Conservation (phyloP, 1,140 invertebrate genomes). For the Asbolus verrucosus region DNA sequence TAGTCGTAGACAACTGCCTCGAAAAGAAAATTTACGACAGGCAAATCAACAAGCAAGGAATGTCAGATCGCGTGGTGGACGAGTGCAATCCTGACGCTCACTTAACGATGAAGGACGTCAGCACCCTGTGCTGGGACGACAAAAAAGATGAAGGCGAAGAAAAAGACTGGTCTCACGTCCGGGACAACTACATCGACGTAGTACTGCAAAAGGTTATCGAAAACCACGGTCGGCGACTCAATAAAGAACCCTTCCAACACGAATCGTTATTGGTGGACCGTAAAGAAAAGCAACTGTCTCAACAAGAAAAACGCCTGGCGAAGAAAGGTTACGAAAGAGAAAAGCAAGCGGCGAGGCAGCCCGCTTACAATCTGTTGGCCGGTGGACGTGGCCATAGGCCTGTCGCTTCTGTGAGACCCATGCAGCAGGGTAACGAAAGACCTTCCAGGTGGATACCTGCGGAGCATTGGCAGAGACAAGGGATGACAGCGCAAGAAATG, state of each 20-base stretch:
- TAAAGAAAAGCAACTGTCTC: constrained; percentile 95
- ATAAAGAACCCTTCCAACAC: constrained; percentile 95
- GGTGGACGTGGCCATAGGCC: constrained; percentile 68
- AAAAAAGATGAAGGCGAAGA: constrained; percentile 80
- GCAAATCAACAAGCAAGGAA: constrained; percentile 96
- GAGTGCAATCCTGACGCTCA: constrained; percentile 97
- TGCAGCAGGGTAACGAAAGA: constrained; percentile 62
- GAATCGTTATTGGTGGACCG: constrained; percentile 95
- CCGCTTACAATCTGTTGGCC: constrained; percentile 70
- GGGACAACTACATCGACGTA: constrained; percentile 83
- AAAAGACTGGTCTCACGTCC: constrained; percentile 76
- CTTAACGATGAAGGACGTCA: constrained; percentile 94
- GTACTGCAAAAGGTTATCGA: constrained; percentile 80
- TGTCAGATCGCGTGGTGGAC: constrained; percentile 97
- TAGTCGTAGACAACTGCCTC: constrained; percentile 96
- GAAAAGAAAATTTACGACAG: constrained; percentile 98
- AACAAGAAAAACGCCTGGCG: constrained; percentile 93
- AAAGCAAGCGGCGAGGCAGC: constrained; percentile 84
- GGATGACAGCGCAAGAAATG: constrained; percentile 95
- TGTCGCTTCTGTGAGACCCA: constrained; percentile 70
- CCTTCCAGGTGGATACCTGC: constrained; percentile 79
- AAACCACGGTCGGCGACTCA: constrained; percentile 77
- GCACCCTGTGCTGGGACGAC: constrained; percentile 92
- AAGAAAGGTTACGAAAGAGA: constrained; percentile 94
- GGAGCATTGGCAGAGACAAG: constrained; percentile 90